These are phyloP conservation scores for Auanema freiburgensis DNA, from an alignment of 2,888 invertebrate genomes.

Conservation along the genomic window DNA sequence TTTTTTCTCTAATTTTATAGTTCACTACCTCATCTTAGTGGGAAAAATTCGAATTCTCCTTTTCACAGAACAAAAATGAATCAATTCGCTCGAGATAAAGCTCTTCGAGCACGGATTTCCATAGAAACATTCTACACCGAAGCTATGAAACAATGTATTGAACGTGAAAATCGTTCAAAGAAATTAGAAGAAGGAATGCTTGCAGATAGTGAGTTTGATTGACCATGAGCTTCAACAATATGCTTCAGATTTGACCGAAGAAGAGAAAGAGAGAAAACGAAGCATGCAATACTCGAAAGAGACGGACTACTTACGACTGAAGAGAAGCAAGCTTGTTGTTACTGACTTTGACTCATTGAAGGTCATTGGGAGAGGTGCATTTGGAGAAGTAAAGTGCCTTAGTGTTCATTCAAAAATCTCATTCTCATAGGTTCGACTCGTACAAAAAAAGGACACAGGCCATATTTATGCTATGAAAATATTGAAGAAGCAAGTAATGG, in stretches of 20 bases:
- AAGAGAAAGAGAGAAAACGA: slow-evolving; percentile 82
- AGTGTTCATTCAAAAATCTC: no score
- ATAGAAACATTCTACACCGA: slow-evolving; percentile 99
- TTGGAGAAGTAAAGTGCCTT: slow-evolving; percentile 67
- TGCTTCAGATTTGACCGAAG: slow-evolving; percentile 44
- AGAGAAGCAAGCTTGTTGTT: slow-evolving; percentile 77
- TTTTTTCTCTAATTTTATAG: no score
- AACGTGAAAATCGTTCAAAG: slow-evolving; percentile 81
- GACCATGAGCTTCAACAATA: no score
- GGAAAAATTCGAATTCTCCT: no score
- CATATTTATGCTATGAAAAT: slow-evolving; percentile 99
- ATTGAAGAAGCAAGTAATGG: slow-evolving; percentile 95
- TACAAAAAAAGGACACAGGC: slow-evolving; percentile 98
- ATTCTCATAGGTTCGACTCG: slow-evolving; percentile 85
- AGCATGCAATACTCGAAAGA: slow-evolving; percentile 96
- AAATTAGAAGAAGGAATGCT: slow-evolving; percentile 88
- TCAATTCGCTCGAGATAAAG: slow-evolving; percentile 31
- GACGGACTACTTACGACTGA: slow-evolving; percentile 93
- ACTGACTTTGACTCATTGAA: slow-evolving; percentile 98
- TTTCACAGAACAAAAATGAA: no score
- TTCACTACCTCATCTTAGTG: no score
- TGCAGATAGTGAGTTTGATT: slow-evolving; percentile 81
- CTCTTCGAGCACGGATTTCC: slow-evolving; percentile 89
- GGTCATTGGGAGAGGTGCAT: slow-evolving; percentile 72
- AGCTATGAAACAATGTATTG: slow-evolving; percentile 85